Conservation (phyloP, 2,797 vertebrate genomes). For the Limnodromus scolopaceus region DNA sequence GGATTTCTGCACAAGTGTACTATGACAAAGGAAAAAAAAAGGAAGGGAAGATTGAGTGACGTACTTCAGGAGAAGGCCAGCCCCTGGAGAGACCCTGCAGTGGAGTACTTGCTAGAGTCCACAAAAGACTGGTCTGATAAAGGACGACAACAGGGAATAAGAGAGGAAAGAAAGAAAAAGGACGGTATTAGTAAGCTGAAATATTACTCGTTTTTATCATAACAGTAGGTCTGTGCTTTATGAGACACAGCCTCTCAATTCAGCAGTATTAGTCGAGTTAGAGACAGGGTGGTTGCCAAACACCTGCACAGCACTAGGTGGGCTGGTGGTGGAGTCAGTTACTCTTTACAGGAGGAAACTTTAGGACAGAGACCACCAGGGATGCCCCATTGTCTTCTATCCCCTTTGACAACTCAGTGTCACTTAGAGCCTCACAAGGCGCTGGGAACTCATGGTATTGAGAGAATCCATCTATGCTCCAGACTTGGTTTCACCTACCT, state of each 20-base stretch:
- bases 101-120: slow-evolving; percentile 92
- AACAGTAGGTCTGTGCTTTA: slow-evolving; percentile 46
- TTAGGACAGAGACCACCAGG: slow-evolving; percentile 6
- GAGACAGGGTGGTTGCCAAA: background rate
- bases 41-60: slow-evolving; percentile 80
- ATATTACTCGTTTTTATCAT: slow-evolving; percentile 58
- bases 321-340: background rate
- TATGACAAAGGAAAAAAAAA: slow-evolving; percentile 67
- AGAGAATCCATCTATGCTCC: background rate
- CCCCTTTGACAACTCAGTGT: background rate
- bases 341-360: background rate
- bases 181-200: slow-evolving; percentile 69
- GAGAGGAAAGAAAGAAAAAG: slow-evolving; percentile 77
- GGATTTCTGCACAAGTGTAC: slow-evolving; percentile 61
- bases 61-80: slow-evolving; percentile 94
- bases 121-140: slow-evolving; percentile 91
- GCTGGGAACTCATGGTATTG: background rate
- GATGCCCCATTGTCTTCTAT: background rate
- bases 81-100: slow-evolving; percentile 90
- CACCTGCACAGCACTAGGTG: background rate
- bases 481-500: slow-evolving; percentile 82
- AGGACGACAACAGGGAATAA: slow-evolving; percentile 79
- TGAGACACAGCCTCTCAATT: slow-evolving; percentile 42
- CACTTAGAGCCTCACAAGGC: background rate
- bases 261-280: slow-evolving; percentile 40